phyloP scores from a whole-genome alignment of 2,797 vertebrate species.

The Melanotaenia boesemani region DNA sequence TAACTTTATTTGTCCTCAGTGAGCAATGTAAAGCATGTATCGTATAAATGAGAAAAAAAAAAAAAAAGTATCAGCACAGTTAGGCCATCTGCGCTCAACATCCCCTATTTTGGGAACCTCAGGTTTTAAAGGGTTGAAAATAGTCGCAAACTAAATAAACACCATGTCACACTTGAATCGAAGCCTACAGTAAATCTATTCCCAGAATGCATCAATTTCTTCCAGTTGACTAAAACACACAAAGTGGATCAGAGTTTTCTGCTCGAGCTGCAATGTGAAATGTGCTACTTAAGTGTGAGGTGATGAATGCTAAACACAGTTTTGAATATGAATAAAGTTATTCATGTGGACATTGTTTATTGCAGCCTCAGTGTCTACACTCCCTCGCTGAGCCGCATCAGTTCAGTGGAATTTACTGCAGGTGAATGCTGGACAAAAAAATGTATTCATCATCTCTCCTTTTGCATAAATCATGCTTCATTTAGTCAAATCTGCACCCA shows the following conservation, averaged over 20 bases:
- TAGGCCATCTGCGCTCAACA: no score
- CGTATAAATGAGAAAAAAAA: no score
- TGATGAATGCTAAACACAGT: conserved; percentile 1
- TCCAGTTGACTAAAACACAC: conserved; percentile 13
- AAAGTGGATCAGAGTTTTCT: neutral
- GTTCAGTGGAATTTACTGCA: conserved; percentile 8
- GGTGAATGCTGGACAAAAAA: conserved; percentile 5
- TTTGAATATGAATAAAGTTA: conserved; percentile 26
- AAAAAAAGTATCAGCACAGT: no score
- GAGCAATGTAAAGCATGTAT: no score
- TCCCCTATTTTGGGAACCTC: no score
- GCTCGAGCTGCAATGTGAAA: neutral
- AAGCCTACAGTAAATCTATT: neutral
- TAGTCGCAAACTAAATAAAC: neutral
- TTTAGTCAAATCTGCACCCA: neutral
- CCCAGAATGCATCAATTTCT: neutral
- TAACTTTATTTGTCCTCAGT: no score
- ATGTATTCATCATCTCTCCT: neutral
- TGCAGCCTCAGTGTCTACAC: neutral
- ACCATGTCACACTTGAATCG: neutral
- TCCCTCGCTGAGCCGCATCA: neutral
- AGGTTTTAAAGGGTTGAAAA: neutral
- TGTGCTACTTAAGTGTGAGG: neutral
- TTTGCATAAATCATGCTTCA: neutral
- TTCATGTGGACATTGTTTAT: conserved; percentile 13